These are phyloP conservation scores for Trachythela sp. DNA, from an alignment of 64 coral and sea anemone genomes.

Conservation along the genomic window DNA sequence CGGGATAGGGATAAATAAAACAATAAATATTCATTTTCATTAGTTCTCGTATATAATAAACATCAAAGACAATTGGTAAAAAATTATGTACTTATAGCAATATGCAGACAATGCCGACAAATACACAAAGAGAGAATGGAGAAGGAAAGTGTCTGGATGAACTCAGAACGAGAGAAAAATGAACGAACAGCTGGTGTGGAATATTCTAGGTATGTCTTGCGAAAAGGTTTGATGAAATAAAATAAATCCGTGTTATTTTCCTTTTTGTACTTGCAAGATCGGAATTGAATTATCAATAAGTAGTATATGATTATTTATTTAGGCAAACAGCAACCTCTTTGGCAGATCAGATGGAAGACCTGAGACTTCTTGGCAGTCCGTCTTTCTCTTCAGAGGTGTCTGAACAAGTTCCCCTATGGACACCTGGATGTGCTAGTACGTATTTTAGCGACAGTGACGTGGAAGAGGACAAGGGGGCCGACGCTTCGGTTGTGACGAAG, in stretches of 20 bases:
- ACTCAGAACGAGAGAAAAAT: slow-evolving; percentile 23
- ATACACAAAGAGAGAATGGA: slow-evolving; percentile 39
- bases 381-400: not conserved
- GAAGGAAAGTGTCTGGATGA: slow-evolving; percentile 39
- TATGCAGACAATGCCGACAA: slow-evolving; percentile 41
- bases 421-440: no score
- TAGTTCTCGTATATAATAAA: no score
- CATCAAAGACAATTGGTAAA: slow-evolving; percentile 31
- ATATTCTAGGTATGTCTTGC: slow-evolving; percentile 19
- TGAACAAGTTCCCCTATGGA: no score
- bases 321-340: no score
- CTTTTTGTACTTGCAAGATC: not conserved
- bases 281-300: no score
- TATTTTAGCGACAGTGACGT: no score
- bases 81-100: slow-evolving; percentile 30
- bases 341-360: slow-evolving; percentile 35
- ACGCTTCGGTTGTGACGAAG: no score
- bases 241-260: slow-evolving; percentile 11
- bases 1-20: no score
- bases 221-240: slow-evolving; percentile 34
- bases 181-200: slow-evolving; percentile 16
- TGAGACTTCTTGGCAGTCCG: slow-evolving; percentile 33
- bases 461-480: no score
- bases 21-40: no score
- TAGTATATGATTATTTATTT: no score